Percentiles rank a stretch among this genome's conserved stretches.
Conservation (phyloP, 2,888 invertebrate species). For the Trichacis sp. region DNA sequence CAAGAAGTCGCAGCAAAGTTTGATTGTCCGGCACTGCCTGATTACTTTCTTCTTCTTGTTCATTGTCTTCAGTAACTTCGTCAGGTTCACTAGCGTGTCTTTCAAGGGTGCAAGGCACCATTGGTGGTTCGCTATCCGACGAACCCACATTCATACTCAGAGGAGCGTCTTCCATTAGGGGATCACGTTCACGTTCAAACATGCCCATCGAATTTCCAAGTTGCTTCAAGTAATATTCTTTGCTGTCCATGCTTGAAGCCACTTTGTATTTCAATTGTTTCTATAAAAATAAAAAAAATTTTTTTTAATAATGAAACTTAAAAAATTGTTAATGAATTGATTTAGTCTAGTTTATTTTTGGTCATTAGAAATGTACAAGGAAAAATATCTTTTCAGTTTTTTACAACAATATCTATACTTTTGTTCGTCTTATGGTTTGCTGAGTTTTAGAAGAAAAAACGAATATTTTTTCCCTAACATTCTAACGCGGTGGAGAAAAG, state of each 20-base stretch:
- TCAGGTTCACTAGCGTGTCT: constrained; percentile 73
- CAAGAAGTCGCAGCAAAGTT: constrained; percentile 88
- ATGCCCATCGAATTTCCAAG: constrained; percentile 67
- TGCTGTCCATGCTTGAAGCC: constrained; percentile 92
- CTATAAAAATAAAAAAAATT: constrained; percentile 64
- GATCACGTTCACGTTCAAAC: constrained; percentile 69
- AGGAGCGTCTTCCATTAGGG: constrained; percentile 65
- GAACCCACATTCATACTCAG: constrained; percentile 63
- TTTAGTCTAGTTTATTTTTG: no score
- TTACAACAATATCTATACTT: no score
- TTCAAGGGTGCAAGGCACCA: constrained; percentile 66
- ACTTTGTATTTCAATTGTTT: constrained; percentile 92
- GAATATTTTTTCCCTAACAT: no score
- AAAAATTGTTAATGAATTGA: no score
- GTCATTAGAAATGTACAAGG: no score
- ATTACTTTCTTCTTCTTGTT: constrained; percentile 83
- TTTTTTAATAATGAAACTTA: no score
- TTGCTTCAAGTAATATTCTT: constrained; percentile 80
- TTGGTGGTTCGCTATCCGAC: constrained; percentile 64
- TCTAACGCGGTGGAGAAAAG: no score
- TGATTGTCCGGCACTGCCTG: constrained; percentile 91
- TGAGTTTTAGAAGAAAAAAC: no score
- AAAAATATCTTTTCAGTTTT: no score
- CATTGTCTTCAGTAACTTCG: constrained; percentile 76
- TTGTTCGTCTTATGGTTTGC: no score